phyloP scores from a whole-genome alignment of 2,888 invertebrate genomes.

The Cerceris ruficornis region DNA sequence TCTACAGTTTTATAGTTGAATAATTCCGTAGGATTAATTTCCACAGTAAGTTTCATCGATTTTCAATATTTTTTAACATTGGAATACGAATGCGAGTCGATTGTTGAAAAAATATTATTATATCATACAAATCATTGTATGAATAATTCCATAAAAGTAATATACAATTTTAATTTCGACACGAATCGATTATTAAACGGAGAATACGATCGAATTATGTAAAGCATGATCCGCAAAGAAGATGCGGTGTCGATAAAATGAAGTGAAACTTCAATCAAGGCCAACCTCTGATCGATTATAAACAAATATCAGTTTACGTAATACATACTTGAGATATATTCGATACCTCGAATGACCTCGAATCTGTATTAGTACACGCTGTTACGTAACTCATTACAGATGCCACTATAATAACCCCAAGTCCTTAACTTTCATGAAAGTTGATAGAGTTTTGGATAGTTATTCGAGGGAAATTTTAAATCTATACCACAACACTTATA shows the following conservation, averaged over 20 bases:
- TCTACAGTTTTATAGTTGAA: too few species aligned
- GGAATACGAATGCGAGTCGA: too few species aligned
- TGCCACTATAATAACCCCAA: neutral
- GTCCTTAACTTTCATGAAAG: neutral
- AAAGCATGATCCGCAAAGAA: too few species aligned
- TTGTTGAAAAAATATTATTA: too few species aligned
- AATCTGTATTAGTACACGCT: conserved; percentile 9
- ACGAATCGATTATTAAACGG: neutral
- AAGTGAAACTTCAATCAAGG: conserved; percentile 2
- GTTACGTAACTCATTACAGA: conserved; percentile 14
- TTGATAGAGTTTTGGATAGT: too few species aligned
- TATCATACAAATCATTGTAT: too few species aligned
- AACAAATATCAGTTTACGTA: conserved; percentile 10
- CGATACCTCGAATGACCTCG: neutral
- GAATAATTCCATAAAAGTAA: too few species aligned
- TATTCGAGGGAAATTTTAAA: too few species aligned
- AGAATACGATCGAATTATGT: neutral
- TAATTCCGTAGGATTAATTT: too few species aligned
- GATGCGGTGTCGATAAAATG: neutral
- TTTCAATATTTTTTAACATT: too few species aligned
- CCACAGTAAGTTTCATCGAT: too few species aligned
- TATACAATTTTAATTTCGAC: neutral
- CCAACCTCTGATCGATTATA: neutral
- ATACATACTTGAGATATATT: conserved; percentile 8
- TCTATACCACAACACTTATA: too few species aligned